Conservation (phyloP, 2,888 invertebrate genomes). For the Leptothorax acervorum region DNA sequence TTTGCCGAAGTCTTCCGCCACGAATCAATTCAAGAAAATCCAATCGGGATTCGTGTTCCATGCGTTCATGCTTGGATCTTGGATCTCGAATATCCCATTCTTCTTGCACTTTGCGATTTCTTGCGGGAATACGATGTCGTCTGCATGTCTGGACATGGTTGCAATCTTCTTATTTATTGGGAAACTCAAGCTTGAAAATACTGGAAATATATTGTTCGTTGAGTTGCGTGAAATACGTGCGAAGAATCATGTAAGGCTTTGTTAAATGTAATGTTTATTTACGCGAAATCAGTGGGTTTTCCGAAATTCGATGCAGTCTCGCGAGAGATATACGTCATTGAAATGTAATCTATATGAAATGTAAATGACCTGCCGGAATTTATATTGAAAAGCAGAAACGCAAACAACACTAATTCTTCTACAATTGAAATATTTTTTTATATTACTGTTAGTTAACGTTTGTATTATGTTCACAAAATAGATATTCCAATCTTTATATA, state of each 20-base stretch:
- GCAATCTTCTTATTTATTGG: conserved; percentile 12
- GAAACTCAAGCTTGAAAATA: conserved; percentile 1
- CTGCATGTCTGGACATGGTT: conserved; percentile 25
- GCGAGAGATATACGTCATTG: background rate
- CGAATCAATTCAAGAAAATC: conserved; percentile 48
- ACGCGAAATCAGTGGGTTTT: background rate
- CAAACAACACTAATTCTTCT: background rate
- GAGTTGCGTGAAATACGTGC: background rate
- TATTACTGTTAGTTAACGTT: background rate
- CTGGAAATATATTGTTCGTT: background rate
- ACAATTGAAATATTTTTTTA: background rate
- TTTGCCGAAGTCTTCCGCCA: conserved; percentile 23
- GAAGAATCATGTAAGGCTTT: background rate
- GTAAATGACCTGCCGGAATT: conserved; percentile 8
- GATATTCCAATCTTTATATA: background rate
- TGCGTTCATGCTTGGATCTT: conserved; percentile 28
- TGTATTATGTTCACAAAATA: background rate
- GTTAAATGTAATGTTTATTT: background rate
- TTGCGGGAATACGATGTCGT: conserved; percentile 10
- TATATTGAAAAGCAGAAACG: conserved; percentile 1
- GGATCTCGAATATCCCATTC: conserved; percentile 37
- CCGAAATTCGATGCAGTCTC: background rate
- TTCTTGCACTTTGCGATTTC: conserved; percentile 25
- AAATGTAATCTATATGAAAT: conserved; percentile 14
- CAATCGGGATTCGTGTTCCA: conserved; percentile 36